A percentile compares a stretch with the other conserved stretches of the same genome.
Evolutionary conservation across 2,888 invertebrate genomes (phyloP).

Genomic region (Trissoscelio sp.): DNA sequence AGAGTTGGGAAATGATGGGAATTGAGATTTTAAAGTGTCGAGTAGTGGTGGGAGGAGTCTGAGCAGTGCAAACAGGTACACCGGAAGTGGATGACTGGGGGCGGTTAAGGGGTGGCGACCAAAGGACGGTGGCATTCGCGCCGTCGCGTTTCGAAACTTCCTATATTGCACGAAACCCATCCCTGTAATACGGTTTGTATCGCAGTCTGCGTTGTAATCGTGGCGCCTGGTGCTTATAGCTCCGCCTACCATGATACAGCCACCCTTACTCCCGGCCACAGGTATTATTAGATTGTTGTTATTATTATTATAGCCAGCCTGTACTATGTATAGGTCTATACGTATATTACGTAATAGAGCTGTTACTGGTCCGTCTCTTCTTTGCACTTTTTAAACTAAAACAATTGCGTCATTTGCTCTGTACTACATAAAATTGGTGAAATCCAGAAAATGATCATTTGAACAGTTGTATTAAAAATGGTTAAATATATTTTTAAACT

Average conservation of each 20-base stretch:
- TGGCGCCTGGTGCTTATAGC: slow-evolving; percentile 75
- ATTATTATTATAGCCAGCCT: slow-evolving; percentile 73
- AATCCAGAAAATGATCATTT: too few species aligned
- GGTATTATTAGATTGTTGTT: slow-evolving; percentile 72
- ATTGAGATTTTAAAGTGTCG: slow-evolving; percentile 41
- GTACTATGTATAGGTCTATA: slow-evolving; percentile 4
- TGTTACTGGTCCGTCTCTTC: slow-evolving; percentile 30
- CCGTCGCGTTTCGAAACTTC: slow-evolving; percentile 73
- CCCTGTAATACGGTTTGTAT: slow-evolving; percentile 76
- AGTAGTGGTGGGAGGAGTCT: slow-evolving; percentile 3
- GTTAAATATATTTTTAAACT: too few species aligned
- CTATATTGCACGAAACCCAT: slow-evolving; percentile 75
- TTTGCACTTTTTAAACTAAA: slow-evolving; percentile 33
- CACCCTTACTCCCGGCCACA: slow-evolving; percentile 69
- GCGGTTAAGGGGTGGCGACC: slow-evolving; percentile 68
- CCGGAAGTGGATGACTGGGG: slow-evolving; percentile 58
- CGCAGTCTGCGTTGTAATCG: slow-evolving; percentile 75
- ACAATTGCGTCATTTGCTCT: slow-evolving; percentile 8
- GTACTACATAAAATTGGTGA: too few species aligned
- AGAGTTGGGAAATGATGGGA: slow-evolving; percentile 6
- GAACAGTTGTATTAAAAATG: too few species aligned
- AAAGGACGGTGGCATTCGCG: slow-evolving; percentile 61
- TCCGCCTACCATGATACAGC: slow-evolving; percentile 79
- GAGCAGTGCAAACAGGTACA: slow-evolving; percentile 55
- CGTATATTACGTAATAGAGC: slow-evolving; percentile 58